A percentile compares a stretch with the other conserved stretches of the same genome.
Evolutionary conservation across 2,797 vertebrate species (phyloP).

Genomic region (Gypaetus barbatus): DNA sequence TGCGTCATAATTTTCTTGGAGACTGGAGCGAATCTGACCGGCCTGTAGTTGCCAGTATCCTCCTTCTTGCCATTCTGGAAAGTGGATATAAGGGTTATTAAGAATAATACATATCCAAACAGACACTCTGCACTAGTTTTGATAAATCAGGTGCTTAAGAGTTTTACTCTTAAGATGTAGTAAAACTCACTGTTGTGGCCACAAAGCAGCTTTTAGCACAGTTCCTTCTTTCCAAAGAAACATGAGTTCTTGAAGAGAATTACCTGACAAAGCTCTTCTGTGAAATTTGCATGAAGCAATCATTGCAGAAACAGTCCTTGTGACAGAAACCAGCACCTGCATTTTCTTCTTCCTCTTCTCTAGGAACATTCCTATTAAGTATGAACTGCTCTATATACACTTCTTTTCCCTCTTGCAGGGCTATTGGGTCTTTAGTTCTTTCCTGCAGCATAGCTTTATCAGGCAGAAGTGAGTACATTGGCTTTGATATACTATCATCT

Average conservation of each 20-base stretch:
- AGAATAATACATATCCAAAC: background rate
- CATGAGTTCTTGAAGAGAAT: background rate
- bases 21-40: background rate
- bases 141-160: background rate
- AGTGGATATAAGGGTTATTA: background rate
- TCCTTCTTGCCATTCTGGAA: background rate
- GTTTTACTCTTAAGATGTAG: background rate
- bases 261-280: background rate
- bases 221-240: background rate
- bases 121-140: background rate
- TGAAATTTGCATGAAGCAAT: background rate
- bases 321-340: background rate
- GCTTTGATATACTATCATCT: background rate
- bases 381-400: background rate
- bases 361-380: background rate
- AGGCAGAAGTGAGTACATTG: background rate
- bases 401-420: background rate
- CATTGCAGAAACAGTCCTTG: background rate
- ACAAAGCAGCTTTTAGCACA: background rate
- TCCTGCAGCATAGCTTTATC: background rate
- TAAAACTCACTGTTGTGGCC: background rate
- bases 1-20: background rate
- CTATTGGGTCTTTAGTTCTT: background rate
- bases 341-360: background rate
- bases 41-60: background rate